Conservation (phyloP, 2,113 vertebrate genomes). For the Pollachius pollachius region DNA sequence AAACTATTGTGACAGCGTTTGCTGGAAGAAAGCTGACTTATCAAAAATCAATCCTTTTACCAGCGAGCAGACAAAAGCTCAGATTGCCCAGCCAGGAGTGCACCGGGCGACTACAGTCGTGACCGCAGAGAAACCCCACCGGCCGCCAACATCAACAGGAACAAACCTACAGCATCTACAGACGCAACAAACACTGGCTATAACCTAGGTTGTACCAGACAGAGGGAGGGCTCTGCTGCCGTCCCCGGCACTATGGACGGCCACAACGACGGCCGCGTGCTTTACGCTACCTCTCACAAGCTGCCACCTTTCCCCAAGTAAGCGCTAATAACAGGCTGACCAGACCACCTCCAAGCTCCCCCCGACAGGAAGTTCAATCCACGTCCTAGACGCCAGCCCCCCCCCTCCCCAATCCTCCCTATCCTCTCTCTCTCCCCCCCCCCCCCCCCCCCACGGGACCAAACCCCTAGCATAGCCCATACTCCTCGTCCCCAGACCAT, state of each 20-base stretch:
- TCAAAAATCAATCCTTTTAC: constrained; percentile 48
- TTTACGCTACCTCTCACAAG: constrained; percentile 15
- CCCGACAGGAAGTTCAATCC: neutral
- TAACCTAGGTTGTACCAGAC: neutral
- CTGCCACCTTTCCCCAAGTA: constrained; percentile 23
- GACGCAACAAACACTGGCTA: neutral
- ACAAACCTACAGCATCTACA: constrained; percentile 14
- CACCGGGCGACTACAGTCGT: neutral
- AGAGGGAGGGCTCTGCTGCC: constrained; percentile 1
- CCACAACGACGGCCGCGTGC: constrained; percentile 35
- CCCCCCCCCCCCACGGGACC: neutral
- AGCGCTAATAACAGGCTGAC: neutral
- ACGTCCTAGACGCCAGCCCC: neutral
- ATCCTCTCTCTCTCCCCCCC: no score
- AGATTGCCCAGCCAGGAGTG: constrained; percentile 36
- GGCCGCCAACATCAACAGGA: constrained; percentile 22
- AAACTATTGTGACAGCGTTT: constrained; percentile 60
- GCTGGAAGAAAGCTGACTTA: constrained; percentile 63
- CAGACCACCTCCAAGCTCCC: neutral
- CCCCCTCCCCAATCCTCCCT: neutral
- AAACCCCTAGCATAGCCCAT: neutral
- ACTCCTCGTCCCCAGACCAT: constrained; percentile 76
- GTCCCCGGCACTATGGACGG: constrained; percentile 11
- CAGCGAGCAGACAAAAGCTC: constrained; percentile 32
- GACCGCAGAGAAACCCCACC: constrained; percentile 14